A percentile compares a stretch with the other conserved stretches of the same genome.
Conservation (phyloP, 2,113 vertebrate species). For the Thalassoma bifasciatum region DNA sequence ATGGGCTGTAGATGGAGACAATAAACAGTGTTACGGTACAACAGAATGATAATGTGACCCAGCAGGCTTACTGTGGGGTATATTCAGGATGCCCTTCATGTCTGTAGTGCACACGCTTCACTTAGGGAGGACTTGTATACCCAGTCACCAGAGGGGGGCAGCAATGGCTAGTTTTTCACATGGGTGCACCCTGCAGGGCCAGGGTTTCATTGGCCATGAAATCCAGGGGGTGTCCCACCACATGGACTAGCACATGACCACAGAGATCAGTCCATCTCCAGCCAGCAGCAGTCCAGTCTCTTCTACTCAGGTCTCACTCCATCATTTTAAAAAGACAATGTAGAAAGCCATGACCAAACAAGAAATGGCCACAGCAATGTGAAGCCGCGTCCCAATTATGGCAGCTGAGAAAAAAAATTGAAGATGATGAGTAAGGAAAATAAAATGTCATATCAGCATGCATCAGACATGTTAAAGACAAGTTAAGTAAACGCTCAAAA, state of each 20-base stretch:
- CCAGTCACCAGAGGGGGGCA: slow-evolving; percentile 62
- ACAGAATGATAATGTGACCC: slow-evolving; percentile 38
- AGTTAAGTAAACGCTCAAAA: background rate
- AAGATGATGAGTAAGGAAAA: background rate
- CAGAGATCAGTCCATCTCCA: slow-evolving; percentile 38
- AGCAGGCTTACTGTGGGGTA: slow-evolving; percentile 17
- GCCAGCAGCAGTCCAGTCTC: slow-evolving; percentile 38
- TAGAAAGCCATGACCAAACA: slow-evolving; percentile 93
- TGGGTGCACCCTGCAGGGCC: slow-evolving; percentile 24
- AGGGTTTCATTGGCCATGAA: slow-evolving; percentile 35
- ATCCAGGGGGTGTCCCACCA: slow-evolving; percentile 54
- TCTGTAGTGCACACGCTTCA: slow-evolving; percentile 44
- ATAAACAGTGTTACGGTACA: slow-evolving; percentile 40
- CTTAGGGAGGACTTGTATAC: slow-evolving; percentile 37
- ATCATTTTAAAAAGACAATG: slow-evolving; percentile 92
- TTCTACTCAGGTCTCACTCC: slow-evolving; percentile 3
- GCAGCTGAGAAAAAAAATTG: slow-evolving; percentile 82
- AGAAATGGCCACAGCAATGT: slow-evolving; percentile 87
- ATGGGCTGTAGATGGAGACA: slow-evolving; percentile 39
- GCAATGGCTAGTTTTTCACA: slow-evolving; percentile 49
- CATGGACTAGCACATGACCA: slow-evolving; percentile 35
- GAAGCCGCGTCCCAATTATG: slow-evolving; percentile 92
- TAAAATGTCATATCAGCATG: background rate
- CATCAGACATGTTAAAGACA: background rate
- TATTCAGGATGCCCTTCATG: slow-evolving; percentile 42